Conservation (phyloP, 2,797 vertebrate species). For the Pangasius djambal region DNA sequence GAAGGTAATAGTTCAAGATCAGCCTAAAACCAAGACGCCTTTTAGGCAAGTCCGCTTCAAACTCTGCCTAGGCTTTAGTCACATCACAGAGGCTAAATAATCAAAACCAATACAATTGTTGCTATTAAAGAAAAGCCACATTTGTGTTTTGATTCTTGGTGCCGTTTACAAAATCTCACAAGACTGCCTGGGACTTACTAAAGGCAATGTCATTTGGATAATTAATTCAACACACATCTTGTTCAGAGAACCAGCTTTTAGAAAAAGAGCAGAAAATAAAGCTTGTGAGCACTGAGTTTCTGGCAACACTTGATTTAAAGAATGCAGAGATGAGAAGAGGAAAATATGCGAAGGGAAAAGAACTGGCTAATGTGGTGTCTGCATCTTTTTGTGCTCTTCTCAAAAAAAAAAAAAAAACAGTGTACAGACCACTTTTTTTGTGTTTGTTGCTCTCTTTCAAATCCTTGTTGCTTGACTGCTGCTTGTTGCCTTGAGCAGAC, state of each 20-base stretch:
- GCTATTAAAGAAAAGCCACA: not conserved
- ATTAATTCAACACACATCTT: conserved; percentile 36
- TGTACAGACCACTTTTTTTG: not conserved
- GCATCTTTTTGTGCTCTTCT: not conserved
- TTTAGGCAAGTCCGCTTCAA: not conserved
- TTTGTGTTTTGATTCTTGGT: not conserved
- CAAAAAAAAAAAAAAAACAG: not conserved
- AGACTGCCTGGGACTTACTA: conserved; percentile 30
- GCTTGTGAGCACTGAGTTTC: conserved; percentile 7
- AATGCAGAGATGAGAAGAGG: conserved; percentile 40
- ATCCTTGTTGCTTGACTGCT: not conserved
- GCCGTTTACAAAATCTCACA: not conserved
- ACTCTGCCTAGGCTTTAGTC: not conserved
- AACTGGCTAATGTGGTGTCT: not conserved
- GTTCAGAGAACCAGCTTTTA: conserved; percentile 31
- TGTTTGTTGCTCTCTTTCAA: not conserved
- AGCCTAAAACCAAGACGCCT: not conserved
- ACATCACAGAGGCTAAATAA: not conserved
- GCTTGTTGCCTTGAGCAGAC: conserved; percentile 1
- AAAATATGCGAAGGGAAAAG: not conserved
- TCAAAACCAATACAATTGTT: not conserved
- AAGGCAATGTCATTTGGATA: conserved; percentile 39
- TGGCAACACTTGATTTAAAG: conserved; percentile 36
- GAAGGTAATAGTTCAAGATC: not conserved
- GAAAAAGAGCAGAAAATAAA: conserved; percentile 26